These are phyloP conservation scores for Chelonus insularis DNA, from an alignment of 1,140 invertebrate genomes.

Conservation along the genomic window DNA sequence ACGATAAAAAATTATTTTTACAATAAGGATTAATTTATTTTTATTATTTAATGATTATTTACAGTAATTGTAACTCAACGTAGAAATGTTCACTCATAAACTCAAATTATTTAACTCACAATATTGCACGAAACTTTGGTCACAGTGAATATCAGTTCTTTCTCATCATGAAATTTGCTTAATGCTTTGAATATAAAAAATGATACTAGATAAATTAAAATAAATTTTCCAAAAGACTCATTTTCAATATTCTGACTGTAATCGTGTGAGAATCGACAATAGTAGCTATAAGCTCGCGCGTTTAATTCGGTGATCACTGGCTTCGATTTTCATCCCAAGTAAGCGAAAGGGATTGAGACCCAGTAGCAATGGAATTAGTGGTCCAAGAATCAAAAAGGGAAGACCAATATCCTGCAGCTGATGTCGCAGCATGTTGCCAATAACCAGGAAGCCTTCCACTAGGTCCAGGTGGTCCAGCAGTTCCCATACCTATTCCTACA, in stretches of 20 bases:
- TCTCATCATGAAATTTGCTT: no score
- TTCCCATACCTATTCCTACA: constrained; percentile 40
- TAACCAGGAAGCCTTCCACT: constrained; percentile 48
- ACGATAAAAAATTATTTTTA: not conserved
- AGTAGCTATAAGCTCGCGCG: not conserved
- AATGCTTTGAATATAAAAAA: no score
- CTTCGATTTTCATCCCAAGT: constrained; percentile 50
- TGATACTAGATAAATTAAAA: no score
- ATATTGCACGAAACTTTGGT: constrained; percentile 33
- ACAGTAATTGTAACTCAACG: no score
- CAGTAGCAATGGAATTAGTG: constrained; percentile 45
- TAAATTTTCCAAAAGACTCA: not conserved
- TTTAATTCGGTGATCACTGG: constrained; percentile 38
- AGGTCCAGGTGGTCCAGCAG: not conserved
- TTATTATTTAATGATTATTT: no score
- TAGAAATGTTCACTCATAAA: no score
- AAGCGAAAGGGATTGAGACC: constrained; percentile 46
- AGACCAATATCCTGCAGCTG: constrained; percentile 50
- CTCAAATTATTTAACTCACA: no score
- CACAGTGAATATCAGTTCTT: constrained; percentile 5
- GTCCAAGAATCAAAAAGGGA: constrained; percentile 56
- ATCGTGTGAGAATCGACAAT: not conserved
- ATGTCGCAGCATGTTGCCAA: constrained; percentile 51
- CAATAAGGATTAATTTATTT: no score
- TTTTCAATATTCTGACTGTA: not conserved